phyloP scores from a whole-genome alignment of 2,888 invertebrate genomes.

The Stenotaenia linearis region DNA sequence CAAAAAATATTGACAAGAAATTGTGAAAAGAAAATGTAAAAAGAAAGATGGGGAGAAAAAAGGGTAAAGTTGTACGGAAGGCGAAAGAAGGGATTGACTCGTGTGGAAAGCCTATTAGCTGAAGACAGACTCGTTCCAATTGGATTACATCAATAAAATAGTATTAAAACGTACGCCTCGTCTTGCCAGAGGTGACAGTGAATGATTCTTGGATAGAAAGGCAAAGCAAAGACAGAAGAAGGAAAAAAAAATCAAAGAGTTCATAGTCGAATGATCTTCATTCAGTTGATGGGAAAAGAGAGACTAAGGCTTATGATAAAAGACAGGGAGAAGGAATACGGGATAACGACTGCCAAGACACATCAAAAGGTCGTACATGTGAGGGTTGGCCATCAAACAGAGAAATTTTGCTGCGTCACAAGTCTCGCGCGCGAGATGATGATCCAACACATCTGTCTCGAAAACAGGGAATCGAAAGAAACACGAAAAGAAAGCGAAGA shows the following conservation, averaged over 20 bases:
- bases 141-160: conserved; percentile 4
- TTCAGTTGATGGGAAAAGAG: background rate
- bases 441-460: background rate
- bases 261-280: background rate
- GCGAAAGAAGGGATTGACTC: background rate
- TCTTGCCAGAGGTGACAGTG: background rate
- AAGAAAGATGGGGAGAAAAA: background rate
- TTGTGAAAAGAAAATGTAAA: too few relatives aligned
- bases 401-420: background rate
- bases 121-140: background rate
- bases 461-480: background rate
- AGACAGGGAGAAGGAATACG: background rate
- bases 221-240: background rate
- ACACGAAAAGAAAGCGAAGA: background rate
- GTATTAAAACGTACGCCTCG: background rate
- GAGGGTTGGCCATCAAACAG: background rate
- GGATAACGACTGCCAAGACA: background rate
- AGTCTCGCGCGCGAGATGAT: background rate
- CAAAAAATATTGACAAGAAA: background rate
- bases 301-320: background rate
- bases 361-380: background rate
- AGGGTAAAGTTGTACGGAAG: background rate
- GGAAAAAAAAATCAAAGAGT: background rate
- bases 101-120: background rate
- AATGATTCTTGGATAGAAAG: background rate